These are phyloP conservation scores for Cercopithecus mona DNA, from an alignment of 2,113 vertebrate genomes.

Conservation along the genomic window DNA sequence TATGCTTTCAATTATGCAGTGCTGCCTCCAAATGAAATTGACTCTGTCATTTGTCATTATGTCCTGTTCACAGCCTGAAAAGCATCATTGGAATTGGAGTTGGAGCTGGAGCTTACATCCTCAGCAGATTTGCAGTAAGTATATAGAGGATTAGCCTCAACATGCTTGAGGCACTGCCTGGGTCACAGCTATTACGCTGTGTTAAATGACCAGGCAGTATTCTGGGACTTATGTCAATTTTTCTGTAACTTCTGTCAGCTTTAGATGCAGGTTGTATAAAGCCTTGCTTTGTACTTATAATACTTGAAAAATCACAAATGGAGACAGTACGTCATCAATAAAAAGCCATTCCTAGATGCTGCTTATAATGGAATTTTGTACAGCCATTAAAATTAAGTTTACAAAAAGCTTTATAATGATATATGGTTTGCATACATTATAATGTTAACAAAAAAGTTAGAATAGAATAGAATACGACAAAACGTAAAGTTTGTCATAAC, in stretches of 20 bases:
- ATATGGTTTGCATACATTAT: neutral
- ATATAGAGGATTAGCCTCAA: neutral
- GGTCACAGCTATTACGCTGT: neutral
- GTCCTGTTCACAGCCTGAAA: conserved; percentile 88
- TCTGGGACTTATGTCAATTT: neutral
- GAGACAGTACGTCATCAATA: neutral
- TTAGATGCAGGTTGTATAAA: neutral
- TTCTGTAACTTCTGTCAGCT: neutral
- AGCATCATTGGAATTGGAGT: conserved; percentile 94
- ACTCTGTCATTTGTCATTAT: conserved; percentile 59
- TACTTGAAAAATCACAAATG: neutral
- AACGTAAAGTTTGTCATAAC: neutral
- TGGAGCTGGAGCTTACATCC: conserved; percentile 93
- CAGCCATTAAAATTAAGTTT: conserved; percentile 34
- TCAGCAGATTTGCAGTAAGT: conserved; percentile 95
- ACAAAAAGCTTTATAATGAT: neutral
- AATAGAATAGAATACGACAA: neutral
- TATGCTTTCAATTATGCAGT: neutral
- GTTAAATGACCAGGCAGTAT: neutral
- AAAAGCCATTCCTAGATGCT: neutral
- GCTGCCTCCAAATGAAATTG: conserved; percentile 3
- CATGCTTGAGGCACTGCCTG: neutral
- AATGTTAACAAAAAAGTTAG: neutral
- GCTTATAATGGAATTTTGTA: neutral
- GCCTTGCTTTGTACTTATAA: neutral